These are phyloP conservation scores for Paracanthobrama guichenoti DNA, from an alignment of 2,113 vertebrate genomes.

Conservation along the genomic window DNA sequence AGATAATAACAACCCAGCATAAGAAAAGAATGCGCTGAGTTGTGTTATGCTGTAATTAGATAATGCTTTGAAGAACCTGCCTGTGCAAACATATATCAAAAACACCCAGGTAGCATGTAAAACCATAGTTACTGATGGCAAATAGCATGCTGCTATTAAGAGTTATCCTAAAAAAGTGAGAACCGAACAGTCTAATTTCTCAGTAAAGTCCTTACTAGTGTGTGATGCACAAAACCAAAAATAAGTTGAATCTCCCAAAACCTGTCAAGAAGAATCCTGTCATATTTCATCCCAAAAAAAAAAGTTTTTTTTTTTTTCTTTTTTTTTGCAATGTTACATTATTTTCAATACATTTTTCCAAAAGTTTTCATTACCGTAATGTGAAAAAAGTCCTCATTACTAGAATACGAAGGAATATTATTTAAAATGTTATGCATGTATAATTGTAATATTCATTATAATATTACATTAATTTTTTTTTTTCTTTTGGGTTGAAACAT, in stretches of 20 bases:
- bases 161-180: background rate
- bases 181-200: background rate
- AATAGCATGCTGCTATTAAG: background rate
- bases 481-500: background rate
- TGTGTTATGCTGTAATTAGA: slow-evolving; percentile 7
- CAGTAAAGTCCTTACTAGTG: background rate
- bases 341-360: background rate
- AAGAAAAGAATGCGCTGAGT: slow-evolving; percentile 4
- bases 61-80: slow-evolving; percentile 10
- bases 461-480: background rate
- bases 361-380: background rate
- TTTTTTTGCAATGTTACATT: background rate
- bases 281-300: background rate
- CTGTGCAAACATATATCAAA: slow-evolving; percentile 14
- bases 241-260: background rate
- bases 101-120: background rate
- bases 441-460: background rate
- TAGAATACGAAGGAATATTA: background rate
- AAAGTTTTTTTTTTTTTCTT: background rate
- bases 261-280: background rate
- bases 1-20: background rate
- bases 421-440: background rate
- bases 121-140: background rate
- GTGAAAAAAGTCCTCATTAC: background rate
- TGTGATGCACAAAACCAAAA: background rate